phyloP scores from a whole-genome alignment of 1,140 invertebrate genomes.

The Zaprionus kolodkinae region DNA sequence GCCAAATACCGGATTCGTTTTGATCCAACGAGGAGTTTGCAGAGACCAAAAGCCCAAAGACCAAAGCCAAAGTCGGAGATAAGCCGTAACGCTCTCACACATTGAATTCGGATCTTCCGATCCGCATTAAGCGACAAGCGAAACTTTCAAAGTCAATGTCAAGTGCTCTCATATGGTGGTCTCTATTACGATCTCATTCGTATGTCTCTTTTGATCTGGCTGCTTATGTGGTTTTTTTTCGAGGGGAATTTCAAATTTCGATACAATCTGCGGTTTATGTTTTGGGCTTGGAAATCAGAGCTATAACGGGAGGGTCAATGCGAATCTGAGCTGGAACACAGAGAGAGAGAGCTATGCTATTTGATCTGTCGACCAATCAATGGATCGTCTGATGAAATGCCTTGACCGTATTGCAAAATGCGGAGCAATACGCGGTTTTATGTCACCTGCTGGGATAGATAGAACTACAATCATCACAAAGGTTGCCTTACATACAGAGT shows the following conservation, averaged over 20 bases:
- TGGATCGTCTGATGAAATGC: constrained; percentile 61
- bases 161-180: constrained; percentile 32
- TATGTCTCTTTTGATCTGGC: constrained; percentile 14
- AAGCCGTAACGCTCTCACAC: constrained; percentile 10
- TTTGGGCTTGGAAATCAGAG: constrained; percentile 56
- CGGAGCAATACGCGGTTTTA: constrained; percentile 23
- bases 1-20: constrained; percentile 51
- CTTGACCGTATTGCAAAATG: constrained; percentile 34
- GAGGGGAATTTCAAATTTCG: not conserved
- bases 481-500: not conserved
- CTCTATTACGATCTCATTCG: constrained; percentile 25
- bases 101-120: constrained; percentile 43
- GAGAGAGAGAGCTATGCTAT: constrained; percentile 32
- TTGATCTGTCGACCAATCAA: constrained; percentile 9
- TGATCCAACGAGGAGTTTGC: constrained; percentile 21
- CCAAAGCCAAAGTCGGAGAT: not conserved
- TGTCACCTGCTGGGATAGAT: not conserved
- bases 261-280: constrained; percentile 64
- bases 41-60: not conserved
- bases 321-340: constrained; percentile 46
- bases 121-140: constrained; percentile 42
- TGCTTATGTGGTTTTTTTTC: constrained; percentile 32
- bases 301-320: constrained; percentile 41
- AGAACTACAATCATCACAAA: not conserved
- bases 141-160: constrained; percentile 82